Percentiles rank a stretch among this genome's conserved stretches.
Evolutionary conservation across 2,113 vertebrate species (phyloP).

Genomic region (Cyprinodon brontotheroides): DNA sequence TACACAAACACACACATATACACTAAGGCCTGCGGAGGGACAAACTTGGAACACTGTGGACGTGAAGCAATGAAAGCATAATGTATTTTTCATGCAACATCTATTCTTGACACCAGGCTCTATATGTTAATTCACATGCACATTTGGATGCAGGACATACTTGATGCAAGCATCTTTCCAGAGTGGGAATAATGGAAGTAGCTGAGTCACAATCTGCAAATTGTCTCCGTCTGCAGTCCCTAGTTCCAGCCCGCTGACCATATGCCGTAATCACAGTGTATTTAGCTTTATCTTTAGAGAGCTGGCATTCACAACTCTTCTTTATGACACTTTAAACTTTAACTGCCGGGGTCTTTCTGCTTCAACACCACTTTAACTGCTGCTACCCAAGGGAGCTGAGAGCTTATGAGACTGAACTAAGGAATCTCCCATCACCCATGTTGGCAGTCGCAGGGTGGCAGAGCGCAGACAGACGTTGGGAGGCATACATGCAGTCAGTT

Average conservation of each 20-base stretch:
- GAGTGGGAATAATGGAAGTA: conserved; percentile 17
- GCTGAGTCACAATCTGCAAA: conserved; percentile 38
- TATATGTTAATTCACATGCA: conserved; percentile 21
- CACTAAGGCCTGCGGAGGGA: conserved; percentile 16
- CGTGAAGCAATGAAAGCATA: conserved; percentile 37
- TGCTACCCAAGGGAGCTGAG: conserved; percentile 67
- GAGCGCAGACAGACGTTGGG: conserved; percentile 28
- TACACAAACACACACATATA: conserved; percentile 50
- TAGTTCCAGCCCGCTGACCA: conserved; percentile 63
- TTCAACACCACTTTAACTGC: conserved; percentile 58
- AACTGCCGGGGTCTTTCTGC: conserved; percentile 71
- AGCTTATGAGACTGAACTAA: conserved; percentile 70
- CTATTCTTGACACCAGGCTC: conserved; percentile 24
- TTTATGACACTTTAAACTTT: conserved; percentile 80
- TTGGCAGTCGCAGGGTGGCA: conserved; percentile 32
- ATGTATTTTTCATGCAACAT: conserved; percentile 14
- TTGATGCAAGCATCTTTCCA: conserved; percentile 3
- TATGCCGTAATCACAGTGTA: conserved; percentile 75
- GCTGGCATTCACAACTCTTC: conserved; percentile 64
- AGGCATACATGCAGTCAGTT: conserved; percentile 6
- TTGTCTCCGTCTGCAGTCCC: conserved; percentile 38
- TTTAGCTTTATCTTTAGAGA: conserved; percentile 77
- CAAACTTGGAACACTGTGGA: conserved; percentile 41
- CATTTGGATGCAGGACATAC: neutral
- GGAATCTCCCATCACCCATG: conserved; percentile 59